phyloP scores from a whole-genome alignment of 2,888 invertebrate species.

The Scaeva pyrastri region DNA sequence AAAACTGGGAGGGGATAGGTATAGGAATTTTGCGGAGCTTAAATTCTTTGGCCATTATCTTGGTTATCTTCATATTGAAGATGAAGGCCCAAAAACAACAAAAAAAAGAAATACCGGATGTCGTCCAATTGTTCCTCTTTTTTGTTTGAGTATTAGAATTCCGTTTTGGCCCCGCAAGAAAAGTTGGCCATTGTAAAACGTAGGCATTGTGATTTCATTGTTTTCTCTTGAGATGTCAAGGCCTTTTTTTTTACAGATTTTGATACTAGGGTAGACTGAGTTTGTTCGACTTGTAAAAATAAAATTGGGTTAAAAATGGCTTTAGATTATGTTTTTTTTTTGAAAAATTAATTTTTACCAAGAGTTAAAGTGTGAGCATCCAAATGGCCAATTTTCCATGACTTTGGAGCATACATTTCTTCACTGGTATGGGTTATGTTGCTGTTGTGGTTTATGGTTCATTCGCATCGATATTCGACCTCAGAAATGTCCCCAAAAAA shows the following conservation, averaged over 20 bases:
- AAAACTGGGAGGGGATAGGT: neutral
- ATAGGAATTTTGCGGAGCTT: constrained; percentile 10
- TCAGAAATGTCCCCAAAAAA: too few relatives aligned
- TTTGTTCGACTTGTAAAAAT: neutral
- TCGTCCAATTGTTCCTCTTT: constrained; percentile 65
- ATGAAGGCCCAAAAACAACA: constrained; percentile 28
- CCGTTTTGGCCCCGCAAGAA: constrained; percentile 36
- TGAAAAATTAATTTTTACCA: too few relatives aligned
- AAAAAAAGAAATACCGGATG: constrained; percentile 66
- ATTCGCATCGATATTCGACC: too few relatives aligned
- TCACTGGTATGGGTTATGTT: too few relatives aligned
- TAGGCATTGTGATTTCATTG: constrained; percentile 60
- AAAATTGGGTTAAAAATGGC: too few relatives aligned
- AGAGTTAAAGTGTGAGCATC: too few relatives aligned
- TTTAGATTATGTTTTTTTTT: too few relatives aligned
- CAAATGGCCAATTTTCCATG: too few relatives aligned
- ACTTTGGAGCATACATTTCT: too few relatives aligned
- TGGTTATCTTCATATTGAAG: neutral
- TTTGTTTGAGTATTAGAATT: constrained; percentile 49
- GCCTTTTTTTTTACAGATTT: constrained; percentile 35
- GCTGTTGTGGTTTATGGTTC: too few relatives aligned
- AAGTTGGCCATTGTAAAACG: constrained; percentile 48
- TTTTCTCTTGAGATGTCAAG: constrained; percentile 61
- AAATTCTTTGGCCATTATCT: constrained; percentile 50
- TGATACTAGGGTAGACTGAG: neutral